Percentiles rank a stretch among this genome's conserved stretches.
Evolutionary conservation across 2,113 vertebrate species (phyloP).

Genomic region (Odocoileus hemionus): DNA sequence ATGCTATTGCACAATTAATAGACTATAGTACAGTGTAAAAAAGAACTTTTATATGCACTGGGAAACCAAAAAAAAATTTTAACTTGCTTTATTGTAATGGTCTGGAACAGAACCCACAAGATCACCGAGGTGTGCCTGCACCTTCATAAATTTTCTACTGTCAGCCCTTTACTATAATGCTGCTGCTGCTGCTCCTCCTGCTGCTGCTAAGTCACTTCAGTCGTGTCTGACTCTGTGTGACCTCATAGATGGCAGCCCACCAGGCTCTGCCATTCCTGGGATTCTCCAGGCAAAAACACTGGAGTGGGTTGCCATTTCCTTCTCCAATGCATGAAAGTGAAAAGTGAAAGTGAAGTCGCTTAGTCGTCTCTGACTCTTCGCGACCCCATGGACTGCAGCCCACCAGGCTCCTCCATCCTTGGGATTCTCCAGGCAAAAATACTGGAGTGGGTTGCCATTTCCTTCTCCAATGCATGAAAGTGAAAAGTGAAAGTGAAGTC

Average conservation of each 20-base stretch:
- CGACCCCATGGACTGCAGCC: not conserved
- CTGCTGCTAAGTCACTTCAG: not conserved
- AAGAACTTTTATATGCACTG: not conserved
- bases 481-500: no score
- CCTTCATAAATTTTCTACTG: not conserved
- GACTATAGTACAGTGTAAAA: not conserved
- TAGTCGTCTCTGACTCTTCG: fast-evolving
- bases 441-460: no score
- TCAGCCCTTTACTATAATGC: not conserved
- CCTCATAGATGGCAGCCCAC: not conserved
- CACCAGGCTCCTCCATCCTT: not conserved
- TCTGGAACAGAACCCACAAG: not conserved
- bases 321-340: not conserved
- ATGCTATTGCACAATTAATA: not conserved
- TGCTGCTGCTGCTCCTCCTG: not conserved
- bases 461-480: not conserved
- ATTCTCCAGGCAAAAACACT: no score
- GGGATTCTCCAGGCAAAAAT: not conserved
- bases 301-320: no score
- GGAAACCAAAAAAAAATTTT: not conserved
- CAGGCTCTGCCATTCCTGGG: no score
- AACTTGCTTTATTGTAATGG: not conserved
- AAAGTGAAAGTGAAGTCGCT: no score
- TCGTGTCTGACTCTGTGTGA: fast-evolving
- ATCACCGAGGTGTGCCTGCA: not conserved